A percentile compares a stretch with the other conserved stretches of the same genome.
phyloP scores from a whole-genome alignment of 2,113 vertebrate genomes.

The Deroptyus accipitrinus region DNA sequence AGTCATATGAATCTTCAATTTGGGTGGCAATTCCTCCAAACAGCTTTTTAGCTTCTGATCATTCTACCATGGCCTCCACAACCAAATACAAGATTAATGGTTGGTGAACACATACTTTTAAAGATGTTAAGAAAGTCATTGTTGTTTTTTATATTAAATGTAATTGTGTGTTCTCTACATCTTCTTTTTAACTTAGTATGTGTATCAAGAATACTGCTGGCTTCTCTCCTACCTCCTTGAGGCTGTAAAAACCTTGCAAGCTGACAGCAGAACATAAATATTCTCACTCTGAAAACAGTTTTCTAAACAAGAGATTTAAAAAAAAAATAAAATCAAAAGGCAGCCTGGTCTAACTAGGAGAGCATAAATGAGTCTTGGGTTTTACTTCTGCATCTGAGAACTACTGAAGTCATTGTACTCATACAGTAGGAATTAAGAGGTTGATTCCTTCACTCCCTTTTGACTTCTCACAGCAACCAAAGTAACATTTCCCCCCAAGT shows the following conservation, averaged over 20 bases:
- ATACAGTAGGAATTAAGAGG: neutral
- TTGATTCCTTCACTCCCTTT: neutral
- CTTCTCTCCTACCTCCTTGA: neutral
- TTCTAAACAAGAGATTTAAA: neutral
- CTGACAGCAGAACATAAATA: neutral
- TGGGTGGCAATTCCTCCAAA: neutral
- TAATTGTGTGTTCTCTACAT: neutral
- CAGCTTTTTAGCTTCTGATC: neutral
- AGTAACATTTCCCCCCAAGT: neutral
- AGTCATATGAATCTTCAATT: rapidly evolving
- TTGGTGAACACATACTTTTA: neutral
- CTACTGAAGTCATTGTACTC: neutral
- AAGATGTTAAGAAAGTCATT: neutral
- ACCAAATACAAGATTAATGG: neutral
- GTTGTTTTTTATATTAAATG: neutral
- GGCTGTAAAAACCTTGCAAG: neutral
- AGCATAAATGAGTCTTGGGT: neutral
- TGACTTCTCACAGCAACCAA: neutral
- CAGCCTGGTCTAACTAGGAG: neutral
- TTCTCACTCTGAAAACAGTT: neutral
- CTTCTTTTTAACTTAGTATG: neutral
- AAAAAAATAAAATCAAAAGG: neutral
- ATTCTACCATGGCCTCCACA: neutral
- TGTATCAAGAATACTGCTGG: neutral
- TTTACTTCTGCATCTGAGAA: neutral